These are phyloP conservation scores for Eretmochelys imbricata DNA, from an alignment of 2,113 vertebrate genomes.

Conservation along the genomic window DNA sequence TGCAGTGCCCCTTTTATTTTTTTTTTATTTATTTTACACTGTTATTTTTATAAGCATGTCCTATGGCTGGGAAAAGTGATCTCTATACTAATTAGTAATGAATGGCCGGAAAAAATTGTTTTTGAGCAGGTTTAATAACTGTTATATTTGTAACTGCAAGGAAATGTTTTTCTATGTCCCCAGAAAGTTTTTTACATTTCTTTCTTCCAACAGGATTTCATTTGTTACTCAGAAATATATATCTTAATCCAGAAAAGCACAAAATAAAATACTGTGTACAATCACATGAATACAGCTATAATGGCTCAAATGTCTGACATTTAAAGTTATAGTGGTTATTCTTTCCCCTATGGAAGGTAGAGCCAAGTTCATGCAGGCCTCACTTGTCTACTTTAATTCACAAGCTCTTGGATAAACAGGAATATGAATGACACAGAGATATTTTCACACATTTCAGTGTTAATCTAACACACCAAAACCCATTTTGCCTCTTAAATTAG, in stretches of 20 bases:
- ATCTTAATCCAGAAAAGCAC: not conserved
- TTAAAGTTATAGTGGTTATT: not conserved
- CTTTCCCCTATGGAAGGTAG: not conserved
- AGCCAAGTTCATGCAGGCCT: not conserved
- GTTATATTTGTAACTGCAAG: not conserved
- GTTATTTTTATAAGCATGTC: not conserved
- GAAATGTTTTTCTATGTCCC: not conserved
- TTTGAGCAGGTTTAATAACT: not conserved
- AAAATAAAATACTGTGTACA: not conserved
- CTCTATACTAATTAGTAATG: not conserved
- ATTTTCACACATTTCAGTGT: not conserved
- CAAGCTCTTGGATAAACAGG: conserved; percentile 6
- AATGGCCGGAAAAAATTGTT: not conserved
- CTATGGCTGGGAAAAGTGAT: not conserved
- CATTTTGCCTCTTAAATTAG: conserved; percentile 53
- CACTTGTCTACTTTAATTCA: not conserved
- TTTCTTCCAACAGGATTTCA: not conserved
- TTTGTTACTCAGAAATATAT: not conserved
- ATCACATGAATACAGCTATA: not conserved
- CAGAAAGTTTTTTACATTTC: not conserved
- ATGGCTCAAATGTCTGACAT: not conserved
- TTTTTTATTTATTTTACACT: not conserved
- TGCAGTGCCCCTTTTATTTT: not conserved
- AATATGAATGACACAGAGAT: not conserved
- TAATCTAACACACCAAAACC: conserved; percentile 52